phyloP scores from a whole-genome alignment of 1,140 invertebrate genomes.

The Myzus persicae region DNA sequence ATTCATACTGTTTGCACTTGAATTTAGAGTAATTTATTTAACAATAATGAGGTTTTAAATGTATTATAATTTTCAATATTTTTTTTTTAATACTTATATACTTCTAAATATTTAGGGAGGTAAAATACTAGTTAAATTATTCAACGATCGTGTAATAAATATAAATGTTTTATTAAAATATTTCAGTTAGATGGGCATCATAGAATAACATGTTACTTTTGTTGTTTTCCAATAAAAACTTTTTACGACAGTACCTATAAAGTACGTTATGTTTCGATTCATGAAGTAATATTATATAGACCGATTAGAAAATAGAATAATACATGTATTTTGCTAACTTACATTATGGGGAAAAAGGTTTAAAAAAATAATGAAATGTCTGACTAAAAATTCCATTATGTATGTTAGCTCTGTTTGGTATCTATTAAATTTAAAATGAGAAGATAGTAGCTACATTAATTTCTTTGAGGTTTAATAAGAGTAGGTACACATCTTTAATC shows the following conservation, averaged over 20 bases:
- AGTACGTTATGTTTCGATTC: too few relatives aligned
- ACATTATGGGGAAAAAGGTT: neutral
- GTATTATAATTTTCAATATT: neutral
- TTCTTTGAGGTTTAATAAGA: constrained; percentile 6
- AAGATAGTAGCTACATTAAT: neutral
- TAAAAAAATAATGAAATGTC: neutral
- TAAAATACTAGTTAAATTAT: neutral
- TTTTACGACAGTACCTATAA: neutral
- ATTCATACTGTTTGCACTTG: neutral
- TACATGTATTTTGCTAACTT: neutral
- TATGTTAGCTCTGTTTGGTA: neutral
- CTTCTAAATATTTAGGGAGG: neutral
- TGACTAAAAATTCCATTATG: neutral
- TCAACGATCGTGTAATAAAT: neutral
- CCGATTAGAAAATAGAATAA: neutral
- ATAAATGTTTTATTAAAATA: neutral
- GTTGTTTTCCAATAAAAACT: neutral
- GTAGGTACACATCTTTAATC: neutral
- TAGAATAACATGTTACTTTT: neutral
- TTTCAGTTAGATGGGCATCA: neutral
- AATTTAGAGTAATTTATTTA: neutral
- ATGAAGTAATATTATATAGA: neutral
- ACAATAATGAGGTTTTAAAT: neutral
- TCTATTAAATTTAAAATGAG: neutral
- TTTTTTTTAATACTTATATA: neutral